Base-by-base conservation (phyloP, 2,113 vertebrate genomes). In the Anser cygnoides region DNA sequence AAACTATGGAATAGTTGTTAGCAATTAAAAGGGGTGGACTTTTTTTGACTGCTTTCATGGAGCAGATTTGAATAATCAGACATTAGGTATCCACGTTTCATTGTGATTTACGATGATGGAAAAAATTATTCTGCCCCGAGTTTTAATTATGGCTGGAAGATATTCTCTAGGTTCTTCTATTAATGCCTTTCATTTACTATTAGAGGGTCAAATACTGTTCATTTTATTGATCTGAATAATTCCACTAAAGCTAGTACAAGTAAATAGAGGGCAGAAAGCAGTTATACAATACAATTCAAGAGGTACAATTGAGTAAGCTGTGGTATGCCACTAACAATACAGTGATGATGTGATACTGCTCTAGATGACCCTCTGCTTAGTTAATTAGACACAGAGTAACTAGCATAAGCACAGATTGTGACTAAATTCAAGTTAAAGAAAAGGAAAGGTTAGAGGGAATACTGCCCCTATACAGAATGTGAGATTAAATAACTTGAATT, bases 91-190 rank as follows among this genome's bases (percentile, higher is more conserved):
- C 77, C 84, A 80, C 26, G 28, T 76, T 92, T 87, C 44, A n/a
- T 52, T 41, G 33, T 88, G 78, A 94, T 93, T 93, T 82, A 91
- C 79, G 50, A 43, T 1, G 17, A 81, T 15, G 11, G 43, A 84
- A 86, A 74, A 54, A 70, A 50, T 1, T 11, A 35, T 31, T 80
- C 81, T 76, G 57, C 83, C 18, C 44, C 23, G 63, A 85, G 61
- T 81, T 90, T 87, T 96, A 94, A 96, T 80, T 92, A 90, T 76
- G 88, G 63, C 84, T 96, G 57, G 67, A 84, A 93, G 67, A 67
- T 91, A 84, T 77, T 95, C 74, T 92, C 52, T 62, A 92, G 52
- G 37, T 94, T 92, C 54, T 81, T 43, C 39, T 93, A 65, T 89
- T 87, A 84, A 62, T 78, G 87, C 18, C 54, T 95, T 96, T 84